Conservation (phyloP, 2,797 vertebrate genomes). For the Enteromius mattozi region DNA sequence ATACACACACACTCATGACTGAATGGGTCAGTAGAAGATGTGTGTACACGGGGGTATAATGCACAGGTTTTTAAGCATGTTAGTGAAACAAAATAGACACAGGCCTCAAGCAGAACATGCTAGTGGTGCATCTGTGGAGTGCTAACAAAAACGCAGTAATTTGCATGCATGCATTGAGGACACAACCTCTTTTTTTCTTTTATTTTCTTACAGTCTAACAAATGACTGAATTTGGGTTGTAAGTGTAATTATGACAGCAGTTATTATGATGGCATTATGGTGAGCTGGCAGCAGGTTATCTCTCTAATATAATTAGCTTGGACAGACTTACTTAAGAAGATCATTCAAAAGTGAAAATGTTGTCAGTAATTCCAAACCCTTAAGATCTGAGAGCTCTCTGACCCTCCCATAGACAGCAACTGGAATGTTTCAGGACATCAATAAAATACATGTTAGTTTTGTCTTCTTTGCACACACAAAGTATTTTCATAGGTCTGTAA, state of each 20-base stretch:
- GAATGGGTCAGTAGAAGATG: slow-evolving; percentile 50
- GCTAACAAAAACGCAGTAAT: neutral
- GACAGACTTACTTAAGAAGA: neutral
- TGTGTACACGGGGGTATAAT: neutral
- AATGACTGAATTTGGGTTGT: neutral
- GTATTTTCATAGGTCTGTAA: no score
- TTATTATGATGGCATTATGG: neutral
- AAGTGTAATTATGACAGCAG: neutral
- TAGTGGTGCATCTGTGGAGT: slow-evolving; percentile 7
- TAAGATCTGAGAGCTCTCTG: no score
- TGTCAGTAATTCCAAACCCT: no score
- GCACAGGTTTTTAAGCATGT: slow-evolving; percentile 20
- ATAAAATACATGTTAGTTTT: no score
- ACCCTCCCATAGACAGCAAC: no score
- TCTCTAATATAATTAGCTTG: neutral
- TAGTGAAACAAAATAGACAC: slow-evolving; percentile 18
- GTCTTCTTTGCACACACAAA: no score
- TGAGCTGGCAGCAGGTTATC: neutral
- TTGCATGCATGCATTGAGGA: neutral
- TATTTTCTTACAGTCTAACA: neutral
- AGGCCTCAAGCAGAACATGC: slow-evolving; percentile 30
- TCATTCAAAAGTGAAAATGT: no score
- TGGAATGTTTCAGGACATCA: no score
- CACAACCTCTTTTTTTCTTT: neutral
- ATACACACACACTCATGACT: slow-evolving; percentile 53